Base-by-base conservation (phyloP, 1,140 invertebrate genomes). In the Stenopsyche tienmushanensis region DNA sequence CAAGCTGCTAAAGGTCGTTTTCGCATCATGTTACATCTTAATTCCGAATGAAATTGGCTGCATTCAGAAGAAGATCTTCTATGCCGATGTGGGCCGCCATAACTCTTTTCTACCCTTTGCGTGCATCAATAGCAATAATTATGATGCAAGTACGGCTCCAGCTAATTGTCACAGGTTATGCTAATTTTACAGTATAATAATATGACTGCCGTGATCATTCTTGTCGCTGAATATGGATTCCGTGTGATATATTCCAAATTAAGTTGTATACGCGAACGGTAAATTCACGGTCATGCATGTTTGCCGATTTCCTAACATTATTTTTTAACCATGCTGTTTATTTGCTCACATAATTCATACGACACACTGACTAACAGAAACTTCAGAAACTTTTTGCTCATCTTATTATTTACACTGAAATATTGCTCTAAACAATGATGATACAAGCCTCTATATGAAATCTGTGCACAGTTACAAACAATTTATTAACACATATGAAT, bases 11-110 rank as follows among this genome's bases (percentile, higher is more conserved):
- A 64, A 66, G 69, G 69, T 80, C 80, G 80, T 81, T 80, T 78
- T 79, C 80, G 80, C 79, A 81, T 81, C 80, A 80, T 81, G 80
- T 81, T 81, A 81, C 80, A 81, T 81, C 80, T 81, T 81, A 81
- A 81, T 81, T 81, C 80, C 77, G 77, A 74, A 75, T 54, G 62
- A 63, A 64, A 63, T 70, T 70, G 69, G 62, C 57, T 70, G 69
- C 69, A 70, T 62, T 64, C 62, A 54, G 63, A n/a, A n/a, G n/a
- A n/a, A n/a, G 67, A 65, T 69, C 41, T 66, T 59, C 59, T 53
- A 55, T 10, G 64, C 59, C 41, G 60, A 70, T 70, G 64, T 64
- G 45, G 67, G 17, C 67, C 64, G 53, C 53, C 10, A 15, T 57
- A 57, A 18, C n/a, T 57, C 53, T 41, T 57, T 7, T 5, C 5